Evolutionary conservation across 2,888 invertebrate genomes (phyloP).

Genomic region (Pseudococcus viburni): DNA sequence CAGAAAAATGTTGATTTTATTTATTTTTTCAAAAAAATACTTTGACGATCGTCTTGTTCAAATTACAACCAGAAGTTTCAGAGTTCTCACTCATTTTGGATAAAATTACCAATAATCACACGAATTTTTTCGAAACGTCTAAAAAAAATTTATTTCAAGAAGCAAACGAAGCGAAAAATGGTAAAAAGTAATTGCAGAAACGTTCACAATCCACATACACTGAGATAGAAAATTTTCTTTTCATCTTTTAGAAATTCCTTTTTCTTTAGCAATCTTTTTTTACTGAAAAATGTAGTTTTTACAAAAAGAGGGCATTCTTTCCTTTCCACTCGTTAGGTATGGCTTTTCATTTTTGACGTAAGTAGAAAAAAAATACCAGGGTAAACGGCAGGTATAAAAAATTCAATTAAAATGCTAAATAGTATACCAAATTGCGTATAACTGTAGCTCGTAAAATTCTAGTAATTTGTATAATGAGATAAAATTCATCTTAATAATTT

Average conservation of each 20-base stretch:
- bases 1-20: too few species aligned
- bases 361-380: not conserved
- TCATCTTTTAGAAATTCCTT: not conserved
- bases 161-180: not conserved
- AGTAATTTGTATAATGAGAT: not conserved
- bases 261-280: not conserved
- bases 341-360: not conserved
- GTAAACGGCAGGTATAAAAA: not conserved
- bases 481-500: not conserved
- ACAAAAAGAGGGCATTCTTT: not conserved
- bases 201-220: not conserved
- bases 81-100: too few species aligned
- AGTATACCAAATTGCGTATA: not conserved
- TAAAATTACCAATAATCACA: too few species aligned
- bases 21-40: too few species aligned
- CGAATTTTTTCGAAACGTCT: not conserved
- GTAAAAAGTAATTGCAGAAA: not conserved
- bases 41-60: too few species aligned
- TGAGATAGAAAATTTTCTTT: not conserved
- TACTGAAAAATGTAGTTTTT: not conserved
- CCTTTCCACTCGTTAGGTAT: not conserved
- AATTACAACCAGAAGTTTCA: too few species aligned
- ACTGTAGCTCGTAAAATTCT: not conserved
- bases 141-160: conserved; percentile 2
- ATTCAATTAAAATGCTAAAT: not conserved